Conservation (phyloP, 2,888 invertebrate species). For the Drosophila nr. fundita region DNA sequence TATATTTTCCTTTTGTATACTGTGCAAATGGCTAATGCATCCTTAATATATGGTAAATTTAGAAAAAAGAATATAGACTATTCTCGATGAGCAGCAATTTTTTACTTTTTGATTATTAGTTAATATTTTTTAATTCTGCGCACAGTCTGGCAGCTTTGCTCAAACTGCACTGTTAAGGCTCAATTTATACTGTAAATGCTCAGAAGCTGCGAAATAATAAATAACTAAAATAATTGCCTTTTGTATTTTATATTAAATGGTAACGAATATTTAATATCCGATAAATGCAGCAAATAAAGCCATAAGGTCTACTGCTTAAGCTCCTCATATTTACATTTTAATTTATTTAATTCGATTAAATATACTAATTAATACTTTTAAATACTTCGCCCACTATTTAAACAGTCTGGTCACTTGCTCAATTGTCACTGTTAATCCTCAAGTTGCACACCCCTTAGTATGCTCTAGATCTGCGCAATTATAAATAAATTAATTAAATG, state of each 20-base stretch:
- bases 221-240: not conserved
- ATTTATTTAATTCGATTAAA: too few relatives aligned
- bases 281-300: not conserved
- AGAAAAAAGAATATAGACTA: not conserved
- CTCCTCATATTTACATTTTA: too few relatives aligned
- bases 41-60: not conserved
- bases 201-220: not conserved
- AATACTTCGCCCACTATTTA: not conserved
- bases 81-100: not conserved
- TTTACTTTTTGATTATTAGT: not conserved
- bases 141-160: not conserved
- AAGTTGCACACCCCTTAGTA: not conserved
- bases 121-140: not conserved
- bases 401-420: not conserved
- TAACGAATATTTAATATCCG: not conserved
- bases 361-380: not conserved
- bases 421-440: not conserved
- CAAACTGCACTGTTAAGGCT: not conserved
- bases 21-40: conserved; percentile 9
- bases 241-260: not conserved
- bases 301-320: too few relatives aligned
- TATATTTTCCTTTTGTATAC: conserved; percentile 1
- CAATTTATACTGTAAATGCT: not conserved
- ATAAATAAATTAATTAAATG: not conserved
- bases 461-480: not conserved